Evolutionary conservation across 2,113 vertebrate genomes (phyloP), one percentile per base, ranked within the genome.

Genomic region (Megaceryle torquata): DNA sequence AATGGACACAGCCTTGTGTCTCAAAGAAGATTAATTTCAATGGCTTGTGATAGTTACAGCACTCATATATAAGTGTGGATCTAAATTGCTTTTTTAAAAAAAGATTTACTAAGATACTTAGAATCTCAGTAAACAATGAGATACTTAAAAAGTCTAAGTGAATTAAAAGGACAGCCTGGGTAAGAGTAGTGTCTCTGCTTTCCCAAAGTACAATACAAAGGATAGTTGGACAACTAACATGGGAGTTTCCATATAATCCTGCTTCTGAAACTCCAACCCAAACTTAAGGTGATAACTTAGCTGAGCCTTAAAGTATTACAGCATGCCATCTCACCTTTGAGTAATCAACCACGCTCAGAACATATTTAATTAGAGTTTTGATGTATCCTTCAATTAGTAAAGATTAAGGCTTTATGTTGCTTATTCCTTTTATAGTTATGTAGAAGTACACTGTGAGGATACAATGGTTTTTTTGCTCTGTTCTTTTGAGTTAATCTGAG

Each of bases 401-500:
- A 79, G 77, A 91, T 61, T 57, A 53, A 61, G 48, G 21, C 5
- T 28, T 86, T 78, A 43, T 74, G 21, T 56, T 92, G 53, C 77
- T 88, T 64, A 33, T 50, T 78, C 24, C 33, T 86, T 84, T 82
- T 59, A 19, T 0, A 11, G 39, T 15, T 72, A 28, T 65, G 20
- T 68, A 84, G 80, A 84, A 93, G 87, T 72, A 29, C 3, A 9
- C 31, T 86, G 57, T 26, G 75, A 33, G 15, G 41, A 29, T 71
- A 72, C 64, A 93, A 48, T 51, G 29, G 71, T 5, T 71, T 94
- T 69, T 88, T 89, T 83, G 2, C 81, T 88, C 92, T 67, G 1
- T 81, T 96, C 88, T 89, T 88, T 57, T 54, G 35, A 92, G 56
- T 71, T 90, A 86, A 82, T 67, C 60, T 85, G 60, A 63, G 74